phyloP scores from a whole-genome alignment of 2,797 vertebrate species.

The Scolopax rusticola region DNA sequence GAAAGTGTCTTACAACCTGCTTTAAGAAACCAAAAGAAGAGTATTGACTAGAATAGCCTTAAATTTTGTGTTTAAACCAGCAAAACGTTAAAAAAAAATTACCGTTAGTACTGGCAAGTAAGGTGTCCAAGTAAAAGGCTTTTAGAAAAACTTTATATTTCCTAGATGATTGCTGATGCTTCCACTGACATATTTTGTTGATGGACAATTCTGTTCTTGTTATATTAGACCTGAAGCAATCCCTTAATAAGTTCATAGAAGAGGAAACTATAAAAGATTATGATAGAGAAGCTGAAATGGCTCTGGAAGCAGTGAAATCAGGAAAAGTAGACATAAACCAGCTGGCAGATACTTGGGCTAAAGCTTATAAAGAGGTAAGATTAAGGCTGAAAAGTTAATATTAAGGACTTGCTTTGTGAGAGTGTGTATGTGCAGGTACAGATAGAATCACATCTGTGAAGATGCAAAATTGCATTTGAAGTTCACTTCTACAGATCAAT shows the following conservation, averaged over 20 bases:
- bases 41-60: background rate
- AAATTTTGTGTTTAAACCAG: background rate
- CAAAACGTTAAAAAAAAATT: background rate
- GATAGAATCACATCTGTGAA: background rate
- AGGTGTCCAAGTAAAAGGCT: background rate
- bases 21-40: background rate
- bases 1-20: background rate
- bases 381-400: background rate
- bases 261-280: constrained; percentile 87
- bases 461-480: background rate
- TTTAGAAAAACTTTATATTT: background rate
- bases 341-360: constrained; percentile 88
- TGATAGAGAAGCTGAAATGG: constrained; percentile 88
- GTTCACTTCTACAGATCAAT: background rate
- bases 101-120: background rate
- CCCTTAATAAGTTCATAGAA: constrained; percentile 87
- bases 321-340: constrained; percentile 87
- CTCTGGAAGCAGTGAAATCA: constrained; percentile 86
- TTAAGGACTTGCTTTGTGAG: background rate
- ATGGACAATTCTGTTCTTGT: background rate
- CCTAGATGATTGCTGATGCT: background rate
- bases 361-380: constrained; percentile 91
- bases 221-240: constrained; percentile 86
- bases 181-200: background rate
- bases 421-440: background rate